Base-by-base conservation (phyloP, 2,797 vertebrate genomes). In the Okamejei kenojei region DNA sequence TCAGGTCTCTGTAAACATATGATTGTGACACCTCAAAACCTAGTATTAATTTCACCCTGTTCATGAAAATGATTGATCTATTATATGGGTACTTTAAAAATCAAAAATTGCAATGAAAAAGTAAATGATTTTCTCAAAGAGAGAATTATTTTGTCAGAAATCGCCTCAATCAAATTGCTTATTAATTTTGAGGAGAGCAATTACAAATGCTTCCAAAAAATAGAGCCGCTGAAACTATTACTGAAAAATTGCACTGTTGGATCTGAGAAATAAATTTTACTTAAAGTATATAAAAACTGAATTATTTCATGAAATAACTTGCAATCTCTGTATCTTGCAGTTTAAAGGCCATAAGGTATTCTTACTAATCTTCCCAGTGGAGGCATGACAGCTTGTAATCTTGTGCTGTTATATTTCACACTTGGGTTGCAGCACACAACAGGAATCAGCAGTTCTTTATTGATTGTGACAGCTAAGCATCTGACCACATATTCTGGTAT, bases 381-480 rank as follows among this genome's bases (percentile, higher is more conserved):
- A 92, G 71, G 71, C 11, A 74, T 74, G 68, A 45, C 90, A 92
- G 38, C 84, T 88, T 88, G 61, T 65, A 68, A 15, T 65, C 84
- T 88, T 88, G 63, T 91, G 68, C 71, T 54, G 38, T 76, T 29
- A 74, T 74, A 92, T 92, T 76, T 92, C 90, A 76, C 71, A 74
- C 71, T 76, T 92, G 90, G 71, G 38, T 76, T 71, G 68, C 71
- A 91, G 45, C 90, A 92, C 21, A 29, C 90, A 91, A 74, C 90
- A 38, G 35, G 38, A 45, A 54, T 92, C 35, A 92, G 26, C 68
- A 54, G 90, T 92, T 73, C 38, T 73, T 92, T 92, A 76, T 92
- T 92, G 90, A 76, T 92, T 92, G 21, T 92, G 90, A 92, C 68
- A 92, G 90, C 10, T 71, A 92, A 58, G 45, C 71, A 74, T 73